These are phyloP conservation scores for Zaprionus kolodkinae DNA, from an alignment of 1,140 invertebrate species.

Conservation along the genomic window DNA sequence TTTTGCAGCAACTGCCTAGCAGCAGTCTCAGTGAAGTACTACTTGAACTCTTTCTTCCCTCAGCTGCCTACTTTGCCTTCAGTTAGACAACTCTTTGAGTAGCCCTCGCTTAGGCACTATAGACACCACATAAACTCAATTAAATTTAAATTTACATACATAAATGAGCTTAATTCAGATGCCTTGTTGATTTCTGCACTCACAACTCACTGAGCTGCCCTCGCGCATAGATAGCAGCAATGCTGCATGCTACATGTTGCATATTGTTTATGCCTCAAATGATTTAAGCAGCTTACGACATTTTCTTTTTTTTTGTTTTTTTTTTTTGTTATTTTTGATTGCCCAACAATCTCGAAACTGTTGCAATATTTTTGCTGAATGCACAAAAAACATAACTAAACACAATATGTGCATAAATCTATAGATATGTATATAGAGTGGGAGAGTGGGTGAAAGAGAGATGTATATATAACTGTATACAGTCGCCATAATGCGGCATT, in stretches of 20 bases:
- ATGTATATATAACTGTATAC: not conserved
- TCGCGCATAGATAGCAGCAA: not conserved
- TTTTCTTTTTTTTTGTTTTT: not conserved
- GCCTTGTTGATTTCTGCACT: not conserved
- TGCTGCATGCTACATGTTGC: constrained; percentile 21
- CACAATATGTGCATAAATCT: not conserved
- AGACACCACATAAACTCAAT: too few relatives aligned
- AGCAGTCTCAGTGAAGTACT: too few relatives aligned
- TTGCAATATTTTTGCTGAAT: constrained; percentile 30
- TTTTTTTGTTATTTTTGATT: not conserved
- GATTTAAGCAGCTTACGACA: constrained; percentile 41
- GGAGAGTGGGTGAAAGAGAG: not conserved
- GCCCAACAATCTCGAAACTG: constrained; percentile 10
- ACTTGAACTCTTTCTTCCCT: too few relatives aligned
- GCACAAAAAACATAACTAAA: not conserved
- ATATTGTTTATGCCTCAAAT: constrained; percentile 35
- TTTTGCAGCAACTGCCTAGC: too few relatives aligned
- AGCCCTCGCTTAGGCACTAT: not conserved
- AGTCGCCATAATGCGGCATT: not conserved
- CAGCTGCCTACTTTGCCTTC: too few relatives aligned
- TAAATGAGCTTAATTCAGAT: not conserved
- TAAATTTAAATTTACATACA: not conserved
- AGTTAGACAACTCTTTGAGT: not conserved
- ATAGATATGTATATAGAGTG: not conserved
- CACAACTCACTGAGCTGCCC: not conserved